Conservation (phyloP, 2,797 vertebrate genomes). For the Coccyzus lansbergi region DNA sequence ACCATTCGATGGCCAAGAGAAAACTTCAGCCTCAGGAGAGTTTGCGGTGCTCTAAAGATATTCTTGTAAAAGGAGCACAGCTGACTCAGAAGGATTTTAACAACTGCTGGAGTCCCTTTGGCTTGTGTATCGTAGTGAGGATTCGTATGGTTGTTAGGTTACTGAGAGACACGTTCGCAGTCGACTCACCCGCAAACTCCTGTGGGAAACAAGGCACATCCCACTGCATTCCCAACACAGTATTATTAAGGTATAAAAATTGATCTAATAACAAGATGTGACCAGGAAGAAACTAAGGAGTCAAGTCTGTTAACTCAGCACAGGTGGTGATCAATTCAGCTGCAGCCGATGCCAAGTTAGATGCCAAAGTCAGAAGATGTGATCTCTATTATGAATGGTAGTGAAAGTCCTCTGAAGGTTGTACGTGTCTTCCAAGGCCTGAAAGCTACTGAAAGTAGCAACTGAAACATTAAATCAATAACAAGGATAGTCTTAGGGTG, state of each 20-base stretch:
- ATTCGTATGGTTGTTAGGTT: no score
- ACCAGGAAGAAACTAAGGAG: background rate
- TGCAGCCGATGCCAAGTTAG: background rate
- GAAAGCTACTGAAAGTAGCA: background rate
- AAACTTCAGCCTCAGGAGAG: background rate
- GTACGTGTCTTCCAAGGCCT: background rate
- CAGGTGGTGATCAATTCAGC: background rate
- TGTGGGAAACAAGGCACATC: background rate
- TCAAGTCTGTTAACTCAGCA: background rate
- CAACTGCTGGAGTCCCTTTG: background rate
- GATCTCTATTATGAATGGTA: accelerated
- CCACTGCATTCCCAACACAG: background rate
- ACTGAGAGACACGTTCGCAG: background rate
- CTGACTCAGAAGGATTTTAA: background rate
- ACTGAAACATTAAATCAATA: background rate
- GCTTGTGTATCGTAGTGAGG: background rate
- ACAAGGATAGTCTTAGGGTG: background rate
- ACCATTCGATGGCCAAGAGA: background rate
- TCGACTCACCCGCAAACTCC: background rate
- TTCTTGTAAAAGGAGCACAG: background rate
- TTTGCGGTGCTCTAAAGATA: background rate
- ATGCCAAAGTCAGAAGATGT: background rate
- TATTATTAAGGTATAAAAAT: background rate
- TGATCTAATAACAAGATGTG: background rate
- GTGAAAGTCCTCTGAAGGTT: background rate